Evolutionary conservation across 2,113 vertebrate genomes (phyloP).

Genomic region (Odocoileus virginianus): DNA sequence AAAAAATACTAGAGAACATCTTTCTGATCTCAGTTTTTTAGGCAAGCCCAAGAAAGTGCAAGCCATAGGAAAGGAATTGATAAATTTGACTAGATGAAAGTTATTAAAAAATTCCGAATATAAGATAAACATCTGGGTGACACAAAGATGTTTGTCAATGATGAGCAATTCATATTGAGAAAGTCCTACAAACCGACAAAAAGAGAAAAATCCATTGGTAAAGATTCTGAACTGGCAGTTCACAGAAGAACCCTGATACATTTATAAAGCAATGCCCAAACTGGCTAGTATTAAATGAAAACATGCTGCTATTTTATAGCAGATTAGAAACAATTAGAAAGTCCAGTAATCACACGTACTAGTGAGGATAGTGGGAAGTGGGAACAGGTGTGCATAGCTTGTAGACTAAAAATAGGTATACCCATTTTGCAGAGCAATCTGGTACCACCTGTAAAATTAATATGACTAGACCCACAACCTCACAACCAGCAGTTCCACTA

Average conservation of each 20-base stretch:
- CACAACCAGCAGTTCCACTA: not conserved
- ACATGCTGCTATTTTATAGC: not conserved
- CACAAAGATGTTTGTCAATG: not conserved
- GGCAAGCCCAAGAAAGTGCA: not conserved
- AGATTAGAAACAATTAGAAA: not conserved
- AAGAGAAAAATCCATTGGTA: not conserved
- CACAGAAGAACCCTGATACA: not conserved
- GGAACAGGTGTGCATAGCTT: not conserved
- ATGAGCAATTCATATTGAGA: not conserved
- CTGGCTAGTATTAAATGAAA: not conserved
- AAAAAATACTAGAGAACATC: not conserved
- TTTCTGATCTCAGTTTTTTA: not conserved
- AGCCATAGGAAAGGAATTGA: not conserved
- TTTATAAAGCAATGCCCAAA: not conserved
- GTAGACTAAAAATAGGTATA: not conserved
- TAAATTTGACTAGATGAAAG: not conserved
- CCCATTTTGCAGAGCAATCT: not conserved
- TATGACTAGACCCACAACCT: not conserved
- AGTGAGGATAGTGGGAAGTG: not conserved
- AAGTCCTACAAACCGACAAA: not conserved
- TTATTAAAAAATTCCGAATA: not conserved
- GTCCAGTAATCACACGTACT: not conserved
- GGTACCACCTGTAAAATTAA: not conserved
- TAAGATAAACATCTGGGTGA: not conserved
- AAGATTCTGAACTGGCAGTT: not conserved